Base-by-base conservation (phyloP, 2,888 invertebrate species). In the Hoplodrina blanda region DNA sequence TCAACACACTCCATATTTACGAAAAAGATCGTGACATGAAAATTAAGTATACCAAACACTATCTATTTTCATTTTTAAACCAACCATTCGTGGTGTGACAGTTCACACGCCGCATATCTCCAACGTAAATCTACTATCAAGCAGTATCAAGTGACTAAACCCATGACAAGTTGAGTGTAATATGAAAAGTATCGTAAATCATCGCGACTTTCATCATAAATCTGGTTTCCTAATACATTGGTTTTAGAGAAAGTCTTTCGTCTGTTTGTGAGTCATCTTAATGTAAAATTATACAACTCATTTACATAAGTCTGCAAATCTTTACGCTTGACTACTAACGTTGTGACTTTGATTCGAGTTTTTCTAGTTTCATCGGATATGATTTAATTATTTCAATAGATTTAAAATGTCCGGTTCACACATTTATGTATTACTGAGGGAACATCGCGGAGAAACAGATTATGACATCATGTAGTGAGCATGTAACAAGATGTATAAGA, bases 221-320 rank as follows among this genome's bases (percentile, higher is more conserved):
- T 76, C 78, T 83, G 57, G 72, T 81, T 83, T 82, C 73, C 71
- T 76, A 82, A 83, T 80, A 71, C 53, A 61, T 76, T 19, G 64
- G 57, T 54, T 61, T 37, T 71, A 20, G 83, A 76, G 84, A 84
- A 84, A 84, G 85, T 80, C 33, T 70, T 76, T 69, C 46, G 46
- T 17, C 30, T 68, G 56, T 72, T 60, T 25, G 13, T 79, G 78
- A 81, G 15, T 82, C 82, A 83, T 75, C 72, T 62, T 60, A 66
- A 69, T 61, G 65, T 57, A 66, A 68, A 83, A 84, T 83, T 77
- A 83, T 84, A 71, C 70, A 71, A 73, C 30, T 62, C 33, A 82
- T 84, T 82, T 80, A 76, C 82, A 83, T 83, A 84, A 82, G 46
- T 46, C 46, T 52, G 52, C 55, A 54, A 56, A 63, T 19, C 33